Conservation (phyloP, 2,797 vertebrate species). For the Carapus acus region DNA sequence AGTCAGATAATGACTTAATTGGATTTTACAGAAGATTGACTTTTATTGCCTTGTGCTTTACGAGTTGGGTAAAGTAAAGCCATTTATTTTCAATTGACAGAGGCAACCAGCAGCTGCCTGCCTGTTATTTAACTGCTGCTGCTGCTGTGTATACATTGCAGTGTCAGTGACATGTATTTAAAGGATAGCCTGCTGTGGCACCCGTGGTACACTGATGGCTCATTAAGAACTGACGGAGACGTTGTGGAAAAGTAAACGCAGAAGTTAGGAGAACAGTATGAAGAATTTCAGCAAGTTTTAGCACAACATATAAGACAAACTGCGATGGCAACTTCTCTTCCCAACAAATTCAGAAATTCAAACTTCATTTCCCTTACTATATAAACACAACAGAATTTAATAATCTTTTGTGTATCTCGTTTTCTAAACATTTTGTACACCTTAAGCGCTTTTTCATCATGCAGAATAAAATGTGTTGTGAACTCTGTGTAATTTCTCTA, state of each 20-base stretch:
- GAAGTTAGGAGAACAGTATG: background rate
- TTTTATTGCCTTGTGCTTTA: conserved; percentile 99
- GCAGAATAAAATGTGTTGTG: too few relatives aligned
- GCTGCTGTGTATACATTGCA: conserved; percentile 52
- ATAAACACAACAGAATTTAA: too few relatives aligned
- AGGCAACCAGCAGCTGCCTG: conserved; percentile 65
- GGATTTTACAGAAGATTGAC: conserved; percentile 99
- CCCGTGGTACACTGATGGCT: conserved; percentile 50
- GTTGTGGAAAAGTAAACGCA: conserved; percentile 3
- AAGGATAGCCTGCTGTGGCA: conserved; percentile 39
- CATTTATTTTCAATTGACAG: conserved; percentile 98
- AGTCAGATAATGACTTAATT: conserved; percentile 99
- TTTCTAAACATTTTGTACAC: too few relatives aligned
- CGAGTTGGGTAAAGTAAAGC: conserved; percentile 99
- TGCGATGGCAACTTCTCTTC: too few relatives aligned
- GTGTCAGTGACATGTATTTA: conserved; percentile 63
- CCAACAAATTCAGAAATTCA: too few relatives aligned
- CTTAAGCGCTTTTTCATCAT: too few relatives aligned
- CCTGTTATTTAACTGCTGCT: conserved; percentile 77
- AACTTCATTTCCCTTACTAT: too few relatives aligned
- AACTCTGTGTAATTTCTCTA: too few relatives aligned
- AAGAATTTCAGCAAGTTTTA: too few relatives aligned
- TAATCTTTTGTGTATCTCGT: too few relatives aligned
- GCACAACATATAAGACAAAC: too few relatives aligned
- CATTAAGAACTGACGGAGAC: conserved; percentile 21